Conservation (phyloP, 1,140 invertebrate genomes). For the Ceratoteleas bidentatus region DNA sequence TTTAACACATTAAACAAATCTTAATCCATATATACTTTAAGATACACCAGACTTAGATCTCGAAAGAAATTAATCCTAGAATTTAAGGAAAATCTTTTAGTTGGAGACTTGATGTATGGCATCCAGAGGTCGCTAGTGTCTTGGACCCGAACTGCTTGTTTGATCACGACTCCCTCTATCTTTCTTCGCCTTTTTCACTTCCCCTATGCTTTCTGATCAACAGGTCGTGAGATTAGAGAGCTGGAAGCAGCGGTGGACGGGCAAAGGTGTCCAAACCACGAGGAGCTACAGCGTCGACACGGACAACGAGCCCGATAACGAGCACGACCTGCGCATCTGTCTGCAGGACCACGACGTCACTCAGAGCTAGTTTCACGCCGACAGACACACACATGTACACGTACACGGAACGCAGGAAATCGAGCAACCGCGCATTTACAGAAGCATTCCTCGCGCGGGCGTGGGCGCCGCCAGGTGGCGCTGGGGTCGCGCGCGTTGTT, state of each 20-base stretch:
- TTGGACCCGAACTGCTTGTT: conserved; percentile 19
- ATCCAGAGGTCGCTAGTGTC: conserved; percentile 27
- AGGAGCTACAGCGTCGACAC: conserved; percentile 80
- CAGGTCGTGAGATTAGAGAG: conserved; percentile 86
- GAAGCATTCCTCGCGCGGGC: no score
- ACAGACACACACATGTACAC: no score
- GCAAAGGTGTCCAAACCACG: conserved; percentile 69
- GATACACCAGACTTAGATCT: no score
- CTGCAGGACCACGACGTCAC: conserved; percentile 73
- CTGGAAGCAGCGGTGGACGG: conserved; percentile 81
- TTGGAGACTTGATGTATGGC: conserved; percentile 2
- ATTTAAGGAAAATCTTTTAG: conserved; percentile 2
- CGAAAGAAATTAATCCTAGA: no score
- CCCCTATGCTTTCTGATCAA: background rate
- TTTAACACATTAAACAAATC: no score
- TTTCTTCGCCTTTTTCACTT: background rate
- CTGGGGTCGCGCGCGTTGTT: no score
- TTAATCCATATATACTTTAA: no score
- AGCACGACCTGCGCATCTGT: conserved; percentile 78
- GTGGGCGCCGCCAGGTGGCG: no score
- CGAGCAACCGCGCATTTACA: no score
- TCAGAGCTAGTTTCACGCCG: conserved; percentile 37
- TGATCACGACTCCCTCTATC: no score
- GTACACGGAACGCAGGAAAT: no score
- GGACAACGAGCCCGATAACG: conserved; percentile 82